These are phyloP conservation scores for Prochilodus magdalenae DNA, from an alignment of 2,113 vertebrate genomes.

Conservation along the genomic window DNA sequence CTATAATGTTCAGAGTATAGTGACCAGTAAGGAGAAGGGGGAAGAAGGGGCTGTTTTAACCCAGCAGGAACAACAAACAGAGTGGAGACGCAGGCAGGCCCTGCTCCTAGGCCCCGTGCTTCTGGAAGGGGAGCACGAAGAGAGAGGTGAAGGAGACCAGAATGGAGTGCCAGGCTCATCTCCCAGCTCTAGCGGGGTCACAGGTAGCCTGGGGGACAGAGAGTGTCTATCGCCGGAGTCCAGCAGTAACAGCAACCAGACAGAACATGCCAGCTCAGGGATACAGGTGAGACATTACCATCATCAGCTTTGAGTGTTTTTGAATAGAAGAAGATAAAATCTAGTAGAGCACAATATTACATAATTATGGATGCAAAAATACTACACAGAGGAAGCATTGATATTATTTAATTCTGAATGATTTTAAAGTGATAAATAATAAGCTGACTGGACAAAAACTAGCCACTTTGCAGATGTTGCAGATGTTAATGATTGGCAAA, in stretches of 20 bases:
- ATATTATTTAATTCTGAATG: too few species aligned
- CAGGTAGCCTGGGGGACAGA: slow-evolving; percentile 74
- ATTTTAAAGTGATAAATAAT: too few species aligned
- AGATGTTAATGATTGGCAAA: too few species aligned
- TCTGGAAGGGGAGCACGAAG: slow-evolving; percentile 70
- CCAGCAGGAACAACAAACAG: slow-evolving; percentile 67
- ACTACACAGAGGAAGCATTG: too few species aligned
- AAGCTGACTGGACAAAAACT: too few species aligned
- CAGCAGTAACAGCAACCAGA: slow-evolving; percentile 78
- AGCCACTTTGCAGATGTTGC: too few species aligned
- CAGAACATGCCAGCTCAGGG: slow-evolving; percentile 72
- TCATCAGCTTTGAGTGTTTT: background rate
- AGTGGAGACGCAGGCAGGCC: slow-evolving; percentile 75
- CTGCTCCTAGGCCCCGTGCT: slow-evolving; percentile 75
- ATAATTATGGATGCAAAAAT: too few species aligned
- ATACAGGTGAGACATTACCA: slow-evolving; percentile 71
- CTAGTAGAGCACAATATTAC: too few species aligned
- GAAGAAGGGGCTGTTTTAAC: slow-evolving; percentile 3
- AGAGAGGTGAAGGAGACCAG: slow-evolving; percentile 59
- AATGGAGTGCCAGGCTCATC: slow-evolving; percentile 67
- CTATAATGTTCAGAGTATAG: background rate
- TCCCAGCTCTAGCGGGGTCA: slow-evolving; percentile 78
- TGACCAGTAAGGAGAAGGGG: background rate
- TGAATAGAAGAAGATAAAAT: too few species aligned
- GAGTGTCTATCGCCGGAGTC: slow-evolving; percentile 79